These are phyloP conservation scores for Trachelus tabidus DNA, from an alignment of 2,888 invertebrate species.

Conservation along the genomic window DNA sequence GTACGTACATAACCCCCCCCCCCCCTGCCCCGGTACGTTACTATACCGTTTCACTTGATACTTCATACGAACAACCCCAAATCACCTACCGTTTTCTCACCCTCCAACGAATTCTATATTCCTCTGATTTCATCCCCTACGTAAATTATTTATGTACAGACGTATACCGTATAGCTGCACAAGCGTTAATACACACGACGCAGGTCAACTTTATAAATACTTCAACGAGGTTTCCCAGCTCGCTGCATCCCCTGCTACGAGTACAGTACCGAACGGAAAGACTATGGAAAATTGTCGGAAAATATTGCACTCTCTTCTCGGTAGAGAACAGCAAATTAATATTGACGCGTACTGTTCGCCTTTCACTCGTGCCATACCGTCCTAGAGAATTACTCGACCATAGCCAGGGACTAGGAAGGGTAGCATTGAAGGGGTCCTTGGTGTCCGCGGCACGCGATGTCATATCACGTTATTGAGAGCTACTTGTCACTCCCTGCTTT, in stretches of 20 bases:
- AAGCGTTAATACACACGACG: neutral
- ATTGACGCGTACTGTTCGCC: slow-evolving; percentile 43
- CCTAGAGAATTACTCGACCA: slow-evolving; percentile 48
- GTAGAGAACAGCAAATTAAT: slow-evolving; percentile 6
- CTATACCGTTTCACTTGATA: neutral
- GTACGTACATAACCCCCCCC: too few relatives aligned
- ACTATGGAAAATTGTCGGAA: neutral
- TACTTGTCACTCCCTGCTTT: slow-evolving; percentile 54
- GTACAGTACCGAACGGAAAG: neutral
- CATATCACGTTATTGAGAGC: slow-evolving; percentile 54
- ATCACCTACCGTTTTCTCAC: neutral
- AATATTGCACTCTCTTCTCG: neutral
- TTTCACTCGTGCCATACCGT: slow-evolving; percentile 34
- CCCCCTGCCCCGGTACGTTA: too few relatives aligned
- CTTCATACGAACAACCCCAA: neutral
- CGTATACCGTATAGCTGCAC: too few relatives aligned
- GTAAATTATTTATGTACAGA: neutral
- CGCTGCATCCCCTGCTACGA: neutral
- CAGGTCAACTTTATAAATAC: neutral
- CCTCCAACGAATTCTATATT: neutral
- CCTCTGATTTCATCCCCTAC: neutral
- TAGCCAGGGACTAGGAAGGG: slow-evolving; percentile 47
- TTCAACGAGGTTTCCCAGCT: neutral
- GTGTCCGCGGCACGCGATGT: slow-evolving; percentile 56
- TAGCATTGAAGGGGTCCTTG: slow-evolving; percentile 48